Base-by-base conservation (phyloP, 2,113 vertebrate genomes). In the Falcunculus frontatus region DNA sequence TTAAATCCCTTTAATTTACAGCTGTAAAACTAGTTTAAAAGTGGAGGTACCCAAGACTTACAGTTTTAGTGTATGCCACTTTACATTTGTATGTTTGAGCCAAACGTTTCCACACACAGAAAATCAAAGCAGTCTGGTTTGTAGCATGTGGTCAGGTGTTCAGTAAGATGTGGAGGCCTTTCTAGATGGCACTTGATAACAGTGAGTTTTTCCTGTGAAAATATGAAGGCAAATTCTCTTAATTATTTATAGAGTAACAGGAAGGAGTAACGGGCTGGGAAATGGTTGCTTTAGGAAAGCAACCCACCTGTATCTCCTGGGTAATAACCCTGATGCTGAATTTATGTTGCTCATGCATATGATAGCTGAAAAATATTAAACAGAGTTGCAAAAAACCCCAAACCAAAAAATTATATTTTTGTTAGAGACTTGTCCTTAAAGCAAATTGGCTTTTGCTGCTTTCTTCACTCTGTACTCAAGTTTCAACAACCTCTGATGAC, bases 1-100 rank as follows among this genome's bases (percentile, higher is more conserved):
- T 94, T 95, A 95, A 97, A 94, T 68, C 25, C n/a, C 32, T 92
- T 82, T 74, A 94, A 96, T 96, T 97, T 97, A 91, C 89, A 84
- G 35, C 82, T 87, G 95, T 93, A 95, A 96, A 92, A 85, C 17
- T 68, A 93, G 70, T 95, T 97, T 93, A 93, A 77, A 91, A 95
- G 62, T 86, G 78, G 44, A 95, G 72, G 89, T 63, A 87, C 83
- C 96, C 76, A 91, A 90, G 80, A 47, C 77, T 85, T 96, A 67
- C 32, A 30, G 29, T 59, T 94, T 80, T 85, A 68, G 89, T 65
- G 77, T 70, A 90, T 70, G 55, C 50, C 19, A 27, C 59, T 87
- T 95, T 84, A 67, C 67, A 74, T 90, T 89, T 89, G 84, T 47
- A 35, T 95, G 82, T 74, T 94, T 87, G 77, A 97, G 55, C 46